Evolutionary conservation across 1,140 invertebrate genomes (phyloP).

Genomic region (Drosophila teissieri): DNA sequence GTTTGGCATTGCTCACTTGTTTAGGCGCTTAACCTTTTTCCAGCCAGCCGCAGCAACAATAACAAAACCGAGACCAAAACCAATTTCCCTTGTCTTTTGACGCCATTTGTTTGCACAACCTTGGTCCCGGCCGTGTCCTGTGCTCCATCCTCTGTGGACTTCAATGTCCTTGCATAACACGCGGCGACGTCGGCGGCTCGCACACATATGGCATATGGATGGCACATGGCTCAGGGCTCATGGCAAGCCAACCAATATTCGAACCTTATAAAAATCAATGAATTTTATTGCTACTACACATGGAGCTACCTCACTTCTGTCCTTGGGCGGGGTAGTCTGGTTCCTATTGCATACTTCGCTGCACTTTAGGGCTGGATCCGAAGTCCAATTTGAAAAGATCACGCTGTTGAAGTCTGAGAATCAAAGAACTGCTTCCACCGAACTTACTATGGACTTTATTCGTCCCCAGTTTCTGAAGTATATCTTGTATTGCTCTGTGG

Average conservation of each 20-base stretch:
- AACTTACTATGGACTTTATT: too few relatives aligned
- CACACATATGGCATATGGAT: slow-evolving; percentile 33
- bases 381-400: neutral
- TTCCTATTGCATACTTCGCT: slow-evolving; percentile 40
- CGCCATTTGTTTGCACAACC: slow-evolving; percentile 76
- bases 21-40: slow-evolving; percentile 77
- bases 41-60: slow-evolving; percentile 40
- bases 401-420: neutral
- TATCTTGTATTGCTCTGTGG: too few relatives aligned
- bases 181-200: slow-evolving; percentile 45
- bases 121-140: slow-evolving; percentile 41
- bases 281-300: slow-evolving; percentile 69
- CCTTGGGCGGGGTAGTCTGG: slow-evolving; percentile 20
- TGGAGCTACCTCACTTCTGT: slow-evolving; percentile 14
- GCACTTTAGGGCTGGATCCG: slow-evolving; percentile 35
- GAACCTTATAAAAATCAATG: slow-evolving; percentile 70
- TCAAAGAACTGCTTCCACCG: neutral
- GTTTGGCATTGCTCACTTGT: slow-evolving; percentile 77
- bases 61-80: slow-evolving; percentile 53
- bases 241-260: slow-evolving; percentile 53
- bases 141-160: slow-evolving; percentile 3
- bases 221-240: slow-evolving; percentile 4
- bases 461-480: too few relatives aligned
- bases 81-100: slow-evolving; percentile 73
- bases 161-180: slow-evolving; percentile 33